Conservation (phyloP, 1,140 invertebrate species). For the Drepana arcuata region DNA sequence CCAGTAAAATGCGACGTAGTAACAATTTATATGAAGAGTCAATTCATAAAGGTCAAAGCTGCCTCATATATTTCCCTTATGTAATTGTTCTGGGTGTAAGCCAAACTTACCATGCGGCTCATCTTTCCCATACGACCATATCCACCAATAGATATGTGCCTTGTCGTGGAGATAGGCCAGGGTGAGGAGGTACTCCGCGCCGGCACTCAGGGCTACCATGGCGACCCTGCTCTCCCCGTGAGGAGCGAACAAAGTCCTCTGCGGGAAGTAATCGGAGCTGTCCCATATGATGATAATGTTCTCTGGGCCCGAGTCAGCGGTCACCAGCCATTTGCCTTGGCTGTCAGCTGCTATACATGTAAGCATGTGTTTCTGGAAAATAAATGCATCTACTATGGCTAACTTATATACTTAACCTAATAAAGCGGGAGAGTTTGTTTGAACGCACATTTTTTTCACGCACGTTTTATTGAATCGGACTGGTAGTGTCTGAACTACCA, state of each 20-base stretch:
- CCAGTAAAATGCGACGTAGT: too few species aligned
- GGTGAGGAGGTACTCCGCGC: conserved; percentile 73
- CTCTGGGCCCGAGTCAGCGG: conserved; percentile 70
- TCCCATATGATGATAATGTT: conserved; percentile 74
- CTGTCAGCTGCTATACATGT: conserved; percentile 53
- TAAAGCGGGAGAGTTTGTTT: too few species aligned
- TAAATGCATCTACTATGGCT: too few species aligned
- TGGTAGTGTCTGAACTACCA: too few species aligned
- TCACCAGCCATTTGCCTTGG: conserved; percentile 69
- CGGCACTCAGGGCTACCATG: conserved; percentile 65
- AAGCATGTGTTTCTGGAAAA: conserved; percentile 59
- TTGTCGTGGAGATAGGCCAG: conserved; percentile 57
- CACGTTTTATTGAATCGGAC: too few species aligned
- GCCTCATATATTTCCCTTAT: too few species aligned
- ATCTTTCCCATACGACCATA: conserved; percentile 70
- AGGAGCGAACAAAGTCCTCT: conserved; percentile 68
- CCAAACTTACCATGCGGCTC: conserved; percentile 64
- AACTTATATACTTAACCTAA: too few species aligned
- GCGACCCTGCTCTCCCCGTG: conserved; percentile 46
- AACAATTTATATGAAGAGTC: too few species aligned
- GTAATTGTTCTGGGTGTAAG: too few species aligned
- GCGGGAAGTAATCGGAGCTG: conserved; percentile 57
- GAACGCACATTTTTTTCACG: too few species aligned
- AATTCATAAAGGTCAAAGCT: too few species aligned
- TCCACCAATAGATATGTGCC: conserved; percentile 65